Evolutionary conservation across 2,888 invertebrate species (phyloP), one percentile per base, ranked within the genome.

Genomic region (Cistogaster globosa): DNA sequence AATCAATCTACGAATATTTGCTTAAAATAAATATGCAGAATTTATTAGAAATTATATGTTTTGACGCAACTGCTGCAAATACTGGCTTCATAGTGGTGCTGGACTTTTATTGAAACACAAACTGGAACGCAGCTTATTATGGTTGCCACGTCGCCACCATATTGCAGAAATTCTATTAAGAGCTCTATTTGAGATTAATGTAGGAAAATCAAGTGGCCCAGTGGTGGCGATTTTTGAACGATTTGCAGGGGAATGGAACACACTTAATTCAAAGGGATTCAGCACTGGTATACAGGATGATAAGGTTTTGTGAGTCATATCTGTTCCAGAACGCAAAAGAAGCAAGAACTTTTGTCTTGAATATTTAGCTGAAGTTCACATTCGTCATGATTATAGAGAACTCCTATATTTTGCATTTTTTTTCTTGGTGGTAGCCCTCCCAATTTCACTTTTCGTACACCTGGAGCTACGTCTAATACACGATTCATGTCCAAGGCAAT

Each of bases 341-440:
- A 69, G 42, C 42, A 45, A 69, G 42, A 11, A 71, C 71, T 48
- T 72, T 60, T 72, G 36, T 72, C 51, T 60, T 72, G 60, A 72
- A 58, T 60, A 60, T 72, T 58, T 72, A 72, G 18, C 48, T 8
- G 51, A 72, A 60, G 72, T 36, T 18, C 60, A 74, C 12, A 38
- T 38, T 60, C 60, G 36, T 7, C 60, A 60, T 36, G 60, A 60
- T 53, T 60, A 51, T 58, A 74, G 36, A 74, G 36, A 62, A 62
- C 53, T 32, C 32, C n/a, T n/a, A n/a, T n/a, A n/a, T n/a, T n/a
- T n/a, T n/a, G n/a, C n/a, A n/a, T n/a, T n/a, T n/a, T n/a, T n/a
- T n/a, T n/a, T n/a, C n/a, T n/a, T n/a, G n/a, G n/a, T n/a, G n/a
- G n/a, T n/a, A n/a, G n/a, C n/a, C n/a, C n/a, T n/a, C n/a, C 32